These are phyloP conservation scores for Tetrapedia diversipes DNA, from an alignment of 2,888 invertebrate species.

Conservation along the genomic window DNA sequence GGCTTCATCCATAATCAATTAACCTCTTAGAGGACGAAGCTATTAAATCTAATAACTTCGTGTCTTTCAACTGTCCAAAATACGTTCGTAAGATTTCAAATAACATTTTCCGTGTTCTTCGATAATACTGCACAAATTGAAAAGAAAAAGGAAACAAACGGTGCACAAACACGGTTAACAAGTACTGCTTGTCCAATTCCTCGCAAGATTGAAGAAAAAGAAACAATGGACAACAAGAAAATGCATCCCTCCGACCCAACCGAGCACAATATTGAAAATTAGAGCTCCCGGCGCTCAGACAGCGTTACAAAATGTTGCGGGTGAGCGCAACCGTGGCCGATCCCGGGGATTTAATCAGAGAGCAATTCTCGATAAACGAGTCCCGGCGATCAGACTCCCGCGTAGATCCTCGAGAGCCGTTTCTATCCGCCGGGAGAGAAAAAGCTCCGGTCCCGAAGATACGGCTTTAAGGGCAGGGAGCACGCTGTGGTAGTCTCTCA, in stretches of 20 bases:
- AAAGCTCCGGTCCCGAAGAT: conserved; percentile 41
- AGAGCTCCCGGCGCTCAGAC: background rate
- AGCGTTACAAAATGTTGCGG: background rate
- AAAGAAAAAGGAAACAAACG: background rate
- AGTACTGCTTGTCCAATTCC: no score
- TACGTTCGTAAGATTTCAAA: no score
- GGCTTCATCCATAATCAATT: no score
- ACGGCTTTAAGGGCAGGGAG: conserved; percentile 55
- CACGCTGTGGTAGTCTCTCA: conserved; percentile 73
- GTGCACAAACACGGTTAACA: background rate
- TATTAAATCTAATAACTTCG: no score
- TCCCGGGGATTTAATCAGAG: conserved; percentile 36
- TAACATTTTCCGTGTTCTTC: no score
- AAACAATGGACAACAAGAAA: background rate
- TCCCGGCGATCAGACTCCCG: conserved; percentile 27
- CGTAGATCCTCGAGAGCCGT: conserved; percentile 30
- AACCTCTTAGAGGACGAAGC: no score
- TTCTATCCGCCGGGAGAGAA: conserved; percentile 26
- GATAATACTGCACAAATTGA: no score
- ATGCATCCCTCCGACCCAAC: background rate
- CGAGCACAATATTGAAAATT: conserved; percentile 32
- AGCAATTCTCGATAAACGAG: conserved; percentile 35
- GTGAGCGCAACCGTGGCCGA: conserved; percentile 1
- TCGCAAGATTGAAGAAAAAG: no score
- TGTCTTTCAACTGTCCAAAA: no score